These are phyloP conservation scores for Masnerella sp. DNA, from an alignment of 2,888 invertebrate genomes.

Conservation along the genomic window DNA sequence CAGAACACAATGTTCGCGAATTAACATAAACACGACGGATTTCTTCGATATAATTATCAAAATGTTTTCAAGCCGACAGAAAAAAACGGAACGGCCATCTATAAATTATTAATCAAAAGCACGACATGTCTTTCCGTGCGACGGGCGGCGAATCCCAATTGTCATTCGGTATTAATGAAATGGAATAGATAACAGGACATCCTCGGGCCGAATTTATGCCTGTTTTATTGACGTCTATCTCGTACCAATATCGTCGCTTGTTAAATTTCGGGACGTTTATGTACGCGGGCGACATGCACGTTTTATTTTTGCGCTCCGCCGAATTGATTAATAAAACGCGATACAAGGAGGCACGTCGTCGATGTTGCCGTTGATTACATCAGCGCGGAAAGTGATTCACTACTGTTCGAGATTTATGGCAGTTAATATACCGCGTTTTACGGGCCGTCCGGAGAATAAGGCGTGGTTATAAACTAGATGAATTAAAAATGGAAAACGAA, in stretches of 20 bases:
- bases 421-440: slow-evolving; percentile 52
- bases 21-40: slow-evolving; percentile 42
- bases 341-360: slow-evolving; percentile 29
- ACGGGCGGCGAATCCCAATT: slow-evolving; percentile 40
- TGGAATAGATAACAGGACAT: slow-evolving; percentile 56
- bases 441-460: slow-evolving; percentile 32
- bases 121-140: slow-evolving; percentile 17
- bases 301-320: slow-evolving; percentile 34
- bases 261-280: slow-evolving; percentile 51
- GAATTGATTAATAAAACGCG: slow-evolving; percentile 52
- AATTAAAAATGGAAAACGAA: slow-evolving; percentile 60
- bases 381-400: slow-evolving; percentile 57
- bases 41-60: slow-evolving; percentile 36
- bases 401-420: slow-evolving; percentile 59
- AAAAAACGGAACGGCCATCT: slow-evolving; percentile 15
- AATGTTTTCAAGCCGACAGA: slow-evolving; percentile 2
- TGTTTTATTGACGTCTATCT: slow-evolving; percentile 42
- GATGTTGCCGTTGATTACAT: slow-evolving; percentile 55
- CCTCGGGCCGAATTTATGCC: slow-evolving; percentile 41
- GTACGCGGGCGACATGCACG: slow-evolving; percentile 28
- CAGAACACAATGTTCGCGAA: slow-evolving; percentile 5
- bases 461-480: slow-evolving; percentile 60
- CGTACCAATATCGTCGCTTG: slow-evolving; percentile 48
- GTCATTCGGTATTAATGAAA: slow-evolving; percentile 55
- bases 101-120: slow-evolving; percentile 54